Conservation (phyloP, 2,113 vertebrate species). For the Nestor notabilis region DNA sequence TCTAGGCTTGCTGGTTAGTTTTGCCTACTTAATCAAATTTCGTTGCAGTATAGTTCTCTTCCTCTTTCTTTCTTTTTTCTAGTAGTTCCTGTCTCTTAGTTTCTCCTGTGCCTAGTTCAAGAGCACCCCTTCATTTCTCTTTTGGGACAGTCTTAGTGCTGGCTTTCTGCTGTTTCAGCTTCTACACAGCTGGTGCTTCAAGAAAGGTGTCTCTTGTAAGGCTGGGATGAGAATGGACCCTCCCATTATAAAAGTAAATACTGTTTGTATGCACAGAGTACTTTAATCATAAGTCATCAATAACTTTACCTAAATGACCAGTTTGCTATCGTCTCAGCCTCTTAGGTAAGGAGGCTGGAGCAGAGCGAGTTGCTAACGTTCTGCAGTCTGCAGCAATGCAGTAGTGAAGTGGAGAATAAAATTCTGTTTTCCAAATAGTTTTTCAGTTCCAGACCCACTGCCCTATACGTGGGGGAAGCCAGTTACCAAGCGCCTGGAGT, state of each 20-base stretch:
- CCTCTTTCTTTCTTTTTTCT: background rate
- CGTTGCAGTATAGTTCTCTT: background rate
- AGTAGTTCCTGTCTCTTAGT: background rate
- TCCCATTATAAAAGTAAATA: background rate
- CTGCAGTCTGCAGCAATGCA: background rate
- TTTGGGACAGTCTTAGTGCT: background rate
- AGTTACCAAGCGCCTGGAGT: background rate
- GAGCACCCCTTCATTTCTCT: background rate
- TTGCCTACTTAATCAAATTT: background rate
- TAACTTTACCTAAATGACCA: background rate
- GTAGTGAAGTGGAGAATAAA: background rate
- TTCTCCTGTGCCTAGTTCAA: background rate
- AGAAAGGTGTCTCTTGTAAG: background rate
- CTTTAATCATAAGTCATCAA: background rate
- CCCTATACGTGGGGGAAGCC: background rate
- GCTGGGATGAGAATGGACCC: background rate
- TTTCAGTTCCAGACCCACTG: background rate
- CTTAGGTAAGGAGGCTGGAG: background rate
- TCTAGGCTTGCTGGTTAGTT: background rate
- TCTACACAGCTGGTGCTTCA: background rate
- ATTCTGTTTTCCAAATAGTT: background rate
- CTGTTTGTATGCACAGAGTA: background rate
- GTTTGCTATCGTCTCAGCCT: background rate
- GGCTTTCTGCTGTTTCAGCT: slow-evolving; percentile 10
- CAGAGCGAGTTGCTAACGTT: background rate